Evolutionary conservation across 2,888 invertebrate species (phyloP).

Genomic region (Scaptomyza parva): DNA sequence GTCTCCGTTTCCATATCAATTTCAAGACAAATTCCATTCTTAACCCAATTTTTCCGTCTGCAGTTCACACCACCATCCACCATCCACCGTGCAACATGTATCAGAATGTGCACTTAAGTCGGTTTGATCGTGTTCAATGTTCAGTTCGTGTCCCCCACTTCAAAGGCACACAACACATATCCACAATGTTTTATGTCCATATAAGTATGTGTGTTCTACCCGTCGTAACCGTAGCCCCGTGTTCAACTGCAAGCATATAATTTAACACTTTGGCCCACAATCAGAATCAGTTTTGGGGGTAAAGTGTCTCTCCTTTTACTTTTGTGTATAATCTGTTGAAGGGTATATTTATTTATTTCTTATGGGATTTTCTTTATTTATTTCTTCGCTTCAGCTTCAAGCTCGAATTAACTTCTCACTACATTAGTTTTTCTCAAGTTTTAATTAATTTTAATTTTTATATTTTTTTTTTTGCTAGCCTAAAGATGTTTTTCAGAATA

Average conservation of each 20-base stretch:
- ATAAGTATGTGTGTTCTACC: conserved; percentile 1
- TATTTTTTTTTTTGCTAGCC: conserved; percentile 3
- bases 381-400: too few species aligned
- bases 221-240: too few species aligned
- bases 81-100: not conserved
- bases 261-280: conserved; percentile 35
- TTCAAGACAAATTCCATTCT: not conserved
- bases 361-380: not conserved
- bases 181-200: conserved; percentile 5
- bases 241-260: conserved; percentile 20
- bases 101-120: conserved; percentile 8
- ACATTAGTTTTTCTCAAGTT: too few species aligned
- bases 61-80: not conserved
- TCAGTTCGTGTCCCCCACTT: conserved; percentile 21
- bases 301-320: too few species aligned
- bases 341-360: too few species aligned
- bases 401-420: too few species aligned
- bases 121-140: conserved; percentile 24
- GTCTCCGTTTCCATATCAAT: not conserved
- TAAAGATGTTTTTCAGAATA: not conserved
- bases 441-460: too few species aligned
- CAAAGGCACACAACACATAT: conserved; percentile 8
- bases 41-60: too few species aligned
- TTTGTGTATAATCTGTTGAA: too few species aligned
- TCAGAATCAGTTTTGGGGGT: conserved; percentile 8